Percentiles rank a stretch among this genome's conserved stretches.
phyloP scores from a whole-genome alignment of 2,797 vertebrate species.

The Discoglossus pictus region DNA sequence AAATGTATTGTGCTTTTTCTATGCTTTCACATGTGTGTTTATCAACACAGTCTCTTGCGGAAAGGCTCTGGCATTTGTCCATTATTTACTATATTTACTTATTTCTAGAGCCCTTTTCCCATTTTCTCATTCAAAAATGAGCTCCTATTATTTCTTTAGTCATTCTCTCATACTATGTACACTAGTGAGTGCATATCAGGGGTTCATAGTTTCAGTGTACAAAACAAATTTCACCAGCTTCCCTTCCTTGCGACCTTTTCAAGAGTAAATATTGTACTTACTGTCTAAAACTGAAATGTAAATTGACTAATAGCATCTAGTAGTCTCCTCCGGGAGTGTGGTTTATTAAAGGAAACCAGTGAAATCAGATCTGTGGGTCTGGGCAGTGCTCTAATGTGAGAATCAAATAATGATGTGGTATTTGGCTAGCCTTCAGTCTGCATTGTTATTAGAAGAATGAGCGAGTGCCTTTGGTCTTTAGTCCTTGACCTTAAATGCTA shows the following conservation, averaged over 20 bases:
- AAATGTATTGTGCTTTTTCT: too few species aligned
- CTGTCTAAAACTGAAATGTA: constrained; percentile 39
- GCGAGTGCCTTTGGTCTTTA: constrained; percentile 65
- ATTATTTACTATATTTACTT: too few species aligned
- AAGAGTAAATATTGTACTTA: constrained; percentile 45
- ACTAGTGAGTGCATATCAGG: too few species aligned
- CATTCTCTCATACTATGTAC: too few species aligned
- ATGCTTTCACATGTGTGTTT: too few species aligned
- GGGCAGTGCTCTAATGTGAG: constrained; percentile 63
- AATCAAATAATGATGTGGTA: constrained; percentile 62
- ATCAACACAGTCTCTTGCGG: too few species aligned
- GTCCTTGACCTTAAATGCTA: constrained; percentile 68
- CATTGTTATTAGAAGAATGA: constrained; percentile 67
- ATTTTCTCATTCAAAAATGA: too few species aligned
- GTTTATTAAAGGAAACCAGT: constrained; percentile 65
- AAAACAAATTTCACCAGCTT: constrained; percentile 1
- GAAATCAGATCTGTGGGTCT: constrained; percentile 64
- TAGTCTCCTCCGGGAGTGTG: constrained; percentile 55
- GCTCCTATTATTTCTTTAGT: too few species aligned
- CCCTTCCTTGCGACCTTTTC: constrained; percentile 8
- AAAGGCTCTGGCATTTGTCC: too few species aligned
- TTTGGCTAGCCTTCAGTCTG: constrained; percentile 64
- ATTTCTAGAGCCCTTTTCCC: too few species aligned
- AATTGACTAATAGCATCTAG: constrained; percentile 47
- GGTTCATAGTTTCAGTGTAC: too few species aligned